Evolutionary conservation across 92 coral and sea anemone species (phyloP).

Genomic region (Bergia puertoricense): DNA sequence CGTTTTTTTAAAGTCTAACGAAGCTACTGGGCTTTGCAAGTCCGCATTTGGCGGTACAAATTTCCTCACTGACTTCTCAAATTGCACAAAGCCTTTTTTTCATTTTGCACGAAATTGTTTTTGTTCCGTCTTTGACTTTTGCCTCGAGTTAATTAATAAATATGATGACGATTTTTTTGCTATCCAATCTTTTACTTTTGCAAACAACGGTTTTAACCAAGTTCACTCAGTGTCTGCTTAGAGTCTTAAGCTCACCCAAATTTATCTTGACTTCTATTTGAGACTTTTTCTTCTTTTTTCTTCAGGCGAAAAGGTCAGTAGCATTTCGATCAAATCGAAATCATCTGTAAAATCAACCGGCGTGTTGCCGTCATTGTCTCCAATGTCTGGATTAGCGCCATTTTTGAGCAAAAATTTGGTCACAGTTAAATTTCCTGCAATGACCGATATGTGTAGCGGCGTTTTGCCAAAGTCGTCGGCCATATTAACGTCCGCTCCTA

Average conservation of each 20-base stretch:
- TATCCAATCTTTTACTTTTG: neutral
- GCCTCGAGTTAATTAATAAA: neutral
- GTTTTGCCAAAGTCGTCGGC: constrained; percentile 81
- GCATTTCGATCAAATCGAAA: constrained; percentile 91
- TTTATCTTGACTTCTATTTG: neutral
- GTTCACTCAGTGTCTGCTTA: neutral
- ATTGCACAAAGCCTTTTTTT: neutral
- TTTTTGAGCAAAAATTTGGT: constrained; percentile 81
- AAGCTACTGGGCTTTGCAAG: neutral
- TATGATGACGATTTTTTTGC: neutral
- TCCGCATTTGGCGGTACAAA: neutral
- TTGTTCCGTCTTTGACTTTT: neutral
- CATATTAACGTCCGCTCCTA: constrained; percentile 98
- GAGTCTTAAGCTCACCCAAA: neutral
- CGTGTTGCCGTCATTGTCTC: constrained; percentile 70
- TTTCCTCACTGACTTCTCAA: neutral
- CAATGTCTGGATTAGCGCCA: constrained; percentile 93
- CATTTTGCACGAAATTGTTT: neutral
- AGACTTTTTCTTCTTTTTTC: constrained; percentile 50
- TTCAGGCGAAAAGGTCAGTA: constrained; percentile 77
- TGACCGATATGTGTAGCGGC: constrained; percentile 86
- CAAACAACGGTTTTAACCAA: neutral
- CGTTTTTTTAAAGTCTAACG: neutral
- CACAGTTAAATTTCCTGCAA: constrained; percentile 64
- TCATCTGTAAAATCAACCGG: constrained; percentile 95